Evolutionary conservation across 2,888 invertebrate species (phyloP).

Genomic region (Andrena praecox): DNA sequence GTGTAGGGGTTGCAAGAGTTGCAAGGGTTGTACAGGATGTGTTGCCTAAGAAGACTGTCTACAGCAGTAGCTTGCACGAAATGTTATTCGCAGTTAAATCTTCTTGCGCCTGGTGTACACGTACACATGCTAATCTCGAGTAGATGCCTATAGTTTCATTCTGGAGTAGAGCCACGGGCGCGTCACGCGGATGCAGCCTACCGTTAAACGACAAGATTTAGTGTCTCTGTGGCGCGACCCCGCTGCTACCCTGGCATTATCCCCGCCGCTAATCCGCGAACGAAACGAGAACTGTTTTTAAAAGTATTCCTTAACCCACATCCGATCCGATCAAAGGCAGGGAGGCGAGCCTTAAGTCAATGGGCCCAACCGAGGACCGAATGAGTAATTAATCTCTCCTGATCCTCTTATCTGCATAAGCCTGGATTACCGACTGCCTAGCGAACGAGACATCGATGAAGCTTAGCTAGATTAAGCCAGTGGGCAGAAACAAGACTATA

Average conservation of each 20-base stretch:
- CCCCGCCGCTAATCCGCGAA: slow-evolving; percentile 1
- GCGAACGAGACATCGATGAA: slow-evolving; percentile 71
- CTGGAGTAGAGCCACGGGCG: slow-evolving; percentile 29
- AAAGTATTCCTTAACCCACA: background rate
- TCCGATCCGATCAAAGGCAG: slow-evolving; percentile 26
- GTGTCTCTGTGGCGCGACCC: background rate
- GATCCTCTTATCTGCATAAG: slow-evolving; percentile 80
- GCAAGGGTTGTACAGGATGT: too few species aligned
- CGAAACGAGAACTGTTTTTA: background rate
- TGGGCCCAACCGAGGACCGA: slow-evolving; percentile 72
- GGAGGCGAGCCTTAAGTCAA: slow-evolving; percentile 68
- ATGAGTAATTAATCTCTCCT: slow-evolving; percentile 80
- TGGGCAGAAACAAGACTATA: slow-evolving; percentile 69
- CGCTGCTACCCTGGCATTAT: background rate
- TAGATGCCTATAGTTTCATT: background rate
- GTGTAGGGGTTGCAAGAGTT: too few species aligned
- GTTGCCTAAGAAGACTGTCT: too few species aligned
- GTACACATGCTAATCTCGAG: background rate
- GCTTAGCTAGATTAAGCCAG: slow-evolving; percentile 68
- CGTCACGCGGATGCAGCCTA: background rate
- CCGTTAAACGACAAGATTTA: slow-evolving; percentile 26
- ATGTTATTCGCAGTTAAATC: background rate
- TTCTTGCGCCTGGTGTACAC: background rate
- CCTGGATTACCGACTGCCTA: slow-evolving; percentile 76
- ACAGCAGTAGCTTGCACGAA: background rate